phyloP scores from a whole-genome alignment of 2,888 invertebrate species.

The Tenodera sinensis region DNA sequence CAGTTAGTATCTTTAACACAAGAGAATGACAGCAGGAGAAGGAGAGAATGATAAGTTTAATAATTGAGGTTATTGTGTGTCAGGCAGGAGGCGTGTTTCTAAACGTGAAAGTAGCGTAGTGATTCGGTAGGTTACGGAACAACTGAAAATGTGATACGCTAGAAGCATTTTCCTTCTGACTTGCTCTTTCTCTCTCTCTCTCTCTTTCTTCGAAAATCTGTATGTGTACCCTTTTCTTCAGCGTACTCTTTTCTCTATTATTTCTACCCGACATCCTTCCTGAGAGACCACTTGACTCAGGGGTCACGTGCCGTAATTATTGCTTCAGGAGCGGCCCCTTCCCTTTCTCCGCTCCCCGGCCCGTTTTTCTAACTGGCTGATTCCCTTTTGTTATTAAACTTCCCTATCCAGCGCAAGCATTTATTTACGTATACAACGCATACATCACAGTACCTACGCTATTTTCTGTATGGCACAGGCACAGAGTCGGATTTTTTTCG shows the following conservation, averaged over 20 bases:
- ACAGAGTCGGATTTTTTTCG: neutral
- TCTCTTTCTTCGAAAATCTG: neutral
- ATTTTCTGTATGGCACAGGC: neutral
- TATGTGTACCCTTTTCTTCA: neutral
- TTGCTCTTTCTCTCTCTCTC: neutral
- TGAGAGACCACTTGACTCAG: neutral
- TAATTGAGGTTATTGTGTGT: too few species aligned
- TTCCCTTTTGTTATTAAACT: neutral
- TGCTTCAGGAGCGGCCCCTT: neutral
- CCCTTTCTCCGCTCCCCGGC: neutral
- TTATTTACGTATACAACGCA: neutral
- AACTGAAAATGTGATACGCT: neutral
- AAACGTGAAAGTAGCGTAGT: neutral
- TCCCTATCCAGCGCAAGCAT: neutral
- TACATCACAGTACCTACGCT: neutral
- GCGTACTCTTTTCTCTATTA: neutral
- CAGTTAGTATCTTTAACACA: too few species aligned
- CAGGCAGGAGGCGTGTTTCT: too few species aligned
- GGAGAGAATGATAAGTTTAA: too few species aligned
- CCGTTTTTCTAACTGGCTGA: neutral
- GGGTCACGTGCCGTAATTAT: constrained; percentile 14
- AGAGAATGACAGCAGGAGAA: too few species aligned
- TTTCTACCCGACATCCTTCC: constrained; percentile 9
- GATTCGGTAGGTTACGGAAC: neutral
- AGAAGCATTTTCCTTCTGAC: neutral